phyloP scores from a whole-genome alignment of 2,888 invertebrate genomes.

The Halictus quadricinctus region DNA sequence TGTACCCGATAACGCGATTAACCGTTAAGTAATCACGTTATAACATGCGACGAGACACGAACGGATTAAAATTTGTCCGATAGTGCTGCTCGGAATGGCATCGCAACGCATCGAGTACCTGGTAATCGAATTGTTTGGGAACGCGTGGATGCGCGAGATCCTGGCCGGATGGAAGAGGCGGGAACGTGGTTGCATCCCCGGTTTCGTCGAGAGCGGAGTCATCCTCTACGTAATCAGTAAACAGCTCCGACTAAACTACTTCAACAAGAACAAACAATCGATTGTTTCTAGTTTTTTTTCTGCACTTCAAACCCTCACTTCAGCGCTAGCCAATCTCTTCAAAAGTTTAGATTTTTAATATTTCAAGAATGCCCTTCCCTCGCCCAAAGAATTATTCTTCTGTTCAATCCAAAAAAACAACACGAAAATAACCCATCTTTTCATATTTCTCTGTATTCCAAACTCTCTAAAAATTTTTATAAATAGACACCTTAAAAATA shows the following conservation, averaged over 20 bases:
- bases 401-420: too few species aligned
- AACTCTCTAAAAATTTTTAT: too few species aligned
- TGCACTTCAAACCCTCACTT: not conserved
- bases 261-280: not conserved
- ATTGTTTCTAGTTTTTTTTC: not conserved
- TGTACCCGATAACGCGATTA: constrained; percentile 31
- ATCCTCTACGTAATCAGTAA: constrained; percentile 94
- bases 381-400: too few species aligned
- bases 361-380: too few species aligned
- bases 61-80: constrained; percentile 27
- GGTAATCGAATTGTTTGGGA: constrained; percentile 90
- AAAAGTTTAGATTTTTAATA: too few species aligned
- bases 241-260: constrained; percentile 68
- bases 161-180: constrained; percentile 90
- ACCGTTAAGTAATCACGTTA: constrained; percentile 19
- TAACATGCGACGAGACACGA: constrained; percentile 6
- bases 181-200: constrained; percentile 91
- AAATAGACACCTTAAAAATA: too few species aligned
- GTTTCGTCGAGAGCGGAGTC: constrained; percentile 91
- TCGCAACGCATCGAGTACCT: constrained; percentile 95
- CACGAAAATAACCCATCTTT: too few species aligned
- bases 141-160: constrained; percentile 89
- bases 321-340: too few species aligned
- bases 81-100: constrained; percentile 95
- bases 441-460: too few species aligned